Evolutionary conservation across 2,113 vertebrate genomes (phyloP).

Genomic region (Diadophis punctatus): DNA sequence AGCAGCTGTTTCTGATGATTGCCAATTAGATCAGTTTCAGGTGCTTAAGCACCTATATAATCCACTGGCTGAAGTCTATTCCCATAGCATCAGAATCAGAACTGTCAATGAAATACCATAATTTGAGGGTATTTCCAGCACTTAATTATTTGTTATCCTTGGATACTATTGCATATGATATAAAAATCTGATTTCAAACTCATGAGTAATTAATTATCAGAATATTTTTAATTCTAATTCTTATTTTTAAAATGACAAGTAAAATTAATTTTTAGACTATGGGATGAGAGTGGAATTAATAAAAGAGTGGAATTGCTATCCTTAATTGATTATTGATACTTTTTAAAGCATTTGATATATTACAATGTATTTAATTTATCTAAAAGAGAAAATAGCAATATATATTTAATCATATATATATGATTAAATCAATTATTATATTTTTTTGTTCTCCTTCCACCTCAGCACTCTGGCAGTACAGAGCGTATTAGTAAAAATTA

Average conservation of each 20-base stretch:
- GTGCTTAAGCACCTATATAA: background rate
- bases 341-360: background rate
- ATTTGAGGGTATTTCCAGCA: background rate
- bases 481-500: background rate
- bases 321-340: background rate
- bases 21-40: background rate
- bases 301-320: background rate
- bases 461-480: background rate
- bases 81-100: background rate
- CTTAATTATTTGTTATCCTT: background rate
- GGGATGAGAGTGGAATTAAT: background rate
- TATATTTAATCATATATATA: background rate
- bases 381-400: background rate
- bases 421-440: background rate
- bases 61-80: background rate
- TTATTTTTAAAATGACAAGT: background rate
- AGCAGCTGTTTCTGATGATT: background rate
- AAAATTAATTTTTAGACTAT: background rate
- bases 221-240: background rate
- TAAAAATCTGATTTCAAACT: background rate
- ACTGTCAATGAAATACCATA: background rate
- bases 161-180: background rate
- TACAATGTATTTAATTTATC: background rate
- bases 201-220: background rate
- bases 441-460: background rate